Evolutionary conservation across 2,888 invertebrate genomes (phyloP).

Genomic region (Cyclophora punctaria): DNA sequence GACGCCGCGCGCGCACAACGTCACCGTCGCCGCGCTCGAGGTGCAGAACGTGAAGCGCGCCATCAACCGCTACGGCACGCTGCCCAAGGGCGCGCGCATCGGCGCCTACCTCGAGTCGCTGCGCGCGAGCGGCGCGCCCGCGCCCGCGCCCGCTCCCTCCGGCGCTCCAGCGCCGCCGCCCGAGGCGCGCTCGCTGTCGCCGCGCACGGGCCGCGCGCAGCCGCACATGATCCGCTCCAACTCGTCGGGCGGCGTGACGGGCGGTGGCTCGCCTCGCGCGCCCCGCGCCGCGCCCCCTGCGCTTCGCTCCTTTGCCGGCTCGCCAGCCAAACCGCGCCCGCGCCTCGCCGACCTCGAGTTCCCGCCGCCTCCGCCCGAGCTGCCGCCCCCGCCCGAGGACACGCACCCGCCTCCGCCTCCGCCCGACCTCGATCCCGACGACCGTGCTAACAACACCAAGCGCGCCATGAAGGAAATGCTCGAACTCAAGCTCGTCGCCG

Average conservation of each 20-base stretch:
- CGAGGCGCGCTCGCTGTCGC: slow-evolving; percentile 76
- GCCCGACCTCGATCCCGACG: slow-evolving; percentile 49
- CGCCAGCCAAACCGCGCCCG: slow-evolving; percentile 83
- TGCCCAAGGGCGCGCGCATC: slow-evolving; percentile 97
- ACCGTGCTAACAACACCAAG: slow-evolving; percentile 65
- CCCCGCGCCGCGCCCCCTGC: slow-evolving; percentile 35
- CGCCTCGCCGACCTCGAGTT: slow-evolving; percentile 89
- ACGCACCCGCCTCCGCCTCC: slow-evolving; percentile 50
- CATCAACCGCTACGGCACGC: slow-evolving; percentile 95
- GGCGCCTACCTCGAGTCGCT: slow-evolving; percentile 97
- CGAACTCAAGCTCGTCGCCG: slow-evolving; percentile 85
- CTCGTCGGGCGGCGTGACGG: slow-evolving; percentile 88
- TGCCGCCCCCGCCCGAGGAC: slow-evolving; percentile 70
- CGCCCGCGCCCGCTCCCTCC: slow-evolving; percentile 10
- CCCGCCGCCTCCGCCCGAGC: slow-evolving; percentile 87
- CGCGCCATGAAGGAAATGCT: slow-evolving; percentile 86
- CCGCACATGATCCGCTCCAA: slow-evolving; percentile 93
- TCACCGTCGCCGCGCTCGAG: slow-evolving; percentile 93
- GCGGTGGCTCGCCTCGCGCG: slow-evolving; percentile 58
- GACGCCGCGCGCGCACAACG: slow-evolving; percentile 45
- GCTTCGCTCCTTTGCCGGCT: slow-evolving; percentile 78
- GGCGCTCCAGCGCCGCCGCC: slow-evolving; percentile 57
- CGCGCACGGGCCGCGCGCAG: slow-evolving; percentile 79
- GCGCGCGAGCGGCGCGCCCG: slow-evolving; percentile 79
- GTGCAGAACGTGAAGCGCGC: slow-evolving; percentile 96